Percentiles rank a stretch among this genome's conserved stretches.
These are phyloP conservation scores for Merodon equestris DNA, from an alignment of 2,888 invertebrate genomes.

Conservation along the genomic window DNA sequence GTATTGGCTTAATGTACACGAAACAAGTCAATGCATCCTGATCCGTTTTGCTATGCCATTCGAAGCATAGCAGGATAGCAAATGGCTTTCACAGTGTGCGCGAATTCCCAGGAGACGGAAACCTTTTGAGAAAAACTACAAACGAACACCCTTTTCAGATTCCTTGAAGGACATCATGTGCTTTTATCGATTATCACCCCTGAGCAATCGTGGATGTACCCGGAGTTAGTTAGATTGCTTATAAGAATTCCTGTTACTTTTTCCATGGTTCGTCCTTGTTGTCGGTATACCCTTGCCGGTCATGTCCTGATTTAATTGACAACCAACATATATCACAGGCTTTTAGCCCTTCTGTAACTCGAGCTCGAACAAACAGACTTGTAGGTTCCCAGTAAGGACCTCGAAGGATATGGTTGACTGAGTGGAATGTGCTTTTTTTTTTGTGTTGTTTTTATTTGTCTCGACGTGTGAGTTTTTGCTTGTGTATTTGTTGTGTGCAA, in stretches of 20 bases:
- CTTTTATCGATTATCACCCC: conserved; percentile 49
- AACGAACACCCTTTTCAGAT: background rate
- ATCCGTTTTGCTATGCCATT: conserved; percentile 8
- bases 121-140: background rate
- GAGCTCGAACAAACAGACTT: conserved; percentile 23
- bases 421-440: background rate
- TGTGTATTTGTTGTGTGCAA: conserved; percentile 33
- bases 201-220: conserved; percentile 24
- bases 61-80: too few species aligned
- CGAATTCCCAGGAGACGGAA: too few species aligned
- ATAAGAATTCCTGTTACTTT: conserved; percentile 9
- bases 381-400: conserved; percentile 4
- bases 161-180: conserved; percentile 19
- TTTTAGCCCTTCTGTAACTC: conserved; percentile 56
- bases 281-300: conserved; percentile 9
- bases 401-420: conserved; percentile 25
- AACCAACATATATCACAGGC: conserved; percentile 69
- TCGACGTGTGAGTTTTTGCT: conserved; percentile 14
- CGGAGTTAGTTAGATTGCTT: conserved; percentile 26
- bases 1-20: conserved; percentile 34
- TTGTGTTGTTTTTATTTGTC: background rate
- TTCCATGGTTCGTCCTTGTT: conserved; percentile 33
- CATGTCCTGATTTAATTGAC: conserved; percentile 78
- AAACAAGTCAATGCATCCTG: conserved; percentile 43
- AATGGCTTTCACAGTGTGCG: too few species aligned